Evolutionary conservation across 2,797 vertebrate genomes (phyloP).

Genomic region (Anguilla anguilla): DNA sequence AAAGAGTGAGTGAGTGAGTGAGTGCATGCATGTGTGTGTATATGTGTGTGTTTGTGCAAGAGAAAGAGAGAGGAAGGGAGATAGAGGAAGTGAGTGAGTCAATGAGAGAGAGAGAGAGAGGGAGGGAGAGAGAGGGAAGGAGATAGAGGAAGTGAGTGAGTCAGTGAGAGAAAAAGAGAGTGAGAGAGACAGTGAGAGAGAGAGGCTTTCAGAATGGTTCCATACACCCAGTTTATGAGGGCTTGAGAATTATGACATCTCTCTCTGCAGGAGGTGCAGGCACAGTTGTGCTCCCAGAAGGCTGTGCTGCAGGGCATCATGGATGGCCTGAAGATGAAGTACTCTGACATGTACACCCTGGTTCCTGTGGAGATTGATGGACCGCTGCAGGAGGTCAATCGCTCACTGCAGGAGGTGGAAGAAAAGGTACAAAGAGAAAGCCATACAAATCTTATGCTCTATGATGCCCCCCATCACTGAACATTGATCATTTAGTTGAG

Average conservation of each 20-base stretch:
- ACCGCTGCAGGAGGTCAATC: conserved; percentile 76
- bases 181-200: neutral
- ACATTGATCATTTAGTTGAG: neutral
- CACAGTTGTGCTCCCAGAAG: conserved; percentile 76
- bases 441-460: neutral
- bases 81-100: neutral
- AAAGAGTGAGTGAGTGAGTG: neutral
- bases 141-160: neutral
- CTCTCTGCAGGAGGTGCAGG: conserved; percentile 76
- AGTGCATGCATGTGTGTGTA: neutral
- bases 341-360: conserved; percentile 74
- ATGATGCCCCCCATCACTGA: neutral
- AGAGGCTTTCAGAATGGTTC: neutral
- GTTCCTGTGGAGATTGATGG: conserved; percentile 79
- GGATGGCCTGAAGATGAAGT: conserved; percentile 80
- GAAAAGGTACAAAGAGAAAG: conserved; percentile 76
- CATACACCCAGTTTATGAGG: neutral
- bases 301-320: conserved; percentile 74
- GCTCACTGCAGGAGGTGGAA: conserved; percentile 74
- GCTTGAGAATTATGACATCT: neutral
- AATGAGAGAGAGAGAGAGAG: neutral
- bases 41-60: neutral
- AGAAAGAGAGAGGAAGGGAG: neutral
- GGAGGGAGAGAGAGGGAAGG: neutral
- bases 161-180: neutral